These are phyloP conservation scores for Brachypodius melanocephalos DNA, from an alignment of 2,113 vertebrate genomes.

Conservation along the genomic window DNA sequence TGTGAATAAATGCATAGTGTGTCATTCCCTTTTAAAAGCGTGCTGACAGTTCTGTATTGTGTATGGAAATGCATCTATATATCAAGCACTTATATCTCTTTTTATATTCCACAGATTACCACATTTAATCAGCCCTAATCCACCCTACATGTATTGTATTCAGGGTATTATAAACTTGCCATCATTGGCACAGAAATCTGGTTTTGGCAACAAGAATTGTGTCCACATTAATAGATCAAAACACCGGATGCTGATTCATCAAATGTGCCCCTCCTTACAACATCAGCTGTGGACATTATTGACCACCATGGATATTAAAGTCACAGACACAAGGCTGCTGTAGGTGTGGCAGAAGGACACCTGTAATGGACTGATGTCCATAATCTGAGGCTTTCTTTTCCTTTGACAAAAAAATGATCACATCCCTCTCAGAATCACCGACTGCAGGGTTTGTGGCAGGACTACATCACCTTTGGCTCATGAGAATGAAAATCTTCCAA, in stretches of 20 bases:
- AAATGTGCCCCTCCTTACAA: neutral
- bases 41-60: neutral
- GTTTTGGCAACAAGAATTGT: neutral
- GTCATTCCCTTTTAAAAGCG: neutral
- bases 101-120: neutral
- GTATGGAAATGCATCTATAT: neutral
- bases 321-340: rapidly evolving
- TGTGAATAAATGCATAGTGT: neutral
- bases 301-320: neutral
- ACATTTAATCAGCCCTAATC: neutral
- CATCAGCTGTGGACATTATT: neutral
- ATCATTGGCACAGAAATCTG: neutral
- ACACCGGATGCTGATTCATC: neutral
- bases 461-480: neutral
- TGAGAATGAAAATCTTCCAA: neutral
- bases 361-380: neutral
- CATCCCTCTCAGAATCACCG: neutral
- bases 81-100: neutral
- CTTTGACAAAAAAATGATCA: neutral
- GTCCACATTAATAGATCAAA: neutral
- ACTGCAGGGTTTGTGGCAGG: neutral
- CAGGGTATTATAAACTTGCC: neutral
- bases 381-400: neutral
- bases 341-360: neutral
- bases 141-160: neutral